A percentile compares a stretch with the other conserved stretches of the same genome.
These are phyloP conservation scores for Crotalus horridus DNA, from an alignment of 2,113 vertebrate species.

Conservation along the genomic window DNA sequence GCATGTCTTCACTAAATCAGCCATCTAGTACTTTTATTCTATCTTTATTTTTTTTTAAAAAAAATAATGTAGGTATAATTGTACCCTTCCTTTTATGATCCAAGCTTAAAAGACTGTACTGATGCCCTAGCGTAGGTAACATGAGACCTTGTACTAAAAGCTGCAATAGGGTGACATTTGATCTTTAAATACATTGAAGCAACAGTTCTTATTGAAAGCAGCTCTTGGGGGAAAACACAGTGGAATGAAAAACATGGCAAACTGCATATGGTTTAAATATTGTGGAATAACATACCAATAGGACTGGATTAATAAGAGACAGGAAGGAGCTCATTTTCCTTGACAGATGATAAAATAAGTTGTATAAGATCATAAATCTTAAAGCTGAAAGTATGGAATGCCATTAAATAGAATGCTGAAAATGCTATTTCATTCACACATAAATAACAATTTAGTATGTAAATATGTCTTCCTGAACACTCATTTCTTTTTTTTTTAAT, in stretches of 20 bases:
- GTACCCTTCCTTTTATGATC: background rate
- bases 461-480: background rate
- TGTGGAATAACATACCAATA: conserved; percentile 24
- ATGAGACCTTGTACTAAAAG: conserved; percentile 11
- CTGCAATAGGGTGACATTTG: conserved; percentile 27
- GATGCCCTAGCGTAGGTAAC: conserved; percentile 21
- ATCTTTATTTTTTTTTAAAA: background rate
- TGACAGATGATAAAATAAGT: conserved; percentile 41
- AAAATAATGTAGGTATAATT: conserved; percentile 5
- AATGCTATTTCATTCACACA: background rate
- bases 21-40: conserved; percentile 13
- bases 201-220: conserved; percentile 42
- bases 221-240: conserved; percentile 21
- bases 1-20: background rate
- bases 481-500: background rate
- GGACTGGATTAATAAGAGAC: conserved; percentile 39
- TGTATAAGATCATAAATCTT: conserved; percentile 30
- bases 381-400: background rate
- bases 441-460: background rate
- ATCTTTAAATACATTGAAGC: conserved; percentile 35
- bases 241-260: conserved; percentile 16
- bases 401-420: conserved; percentile 2
- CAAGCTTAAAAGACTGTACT: conserved; percentile 19
- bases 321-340: conserved; percentile 35
- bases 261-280: conserved; percentile 51